Evolutionary conservation across 2,797 vertebrate species (phyloP).

Genomic region (Tinamus major): DNA sequence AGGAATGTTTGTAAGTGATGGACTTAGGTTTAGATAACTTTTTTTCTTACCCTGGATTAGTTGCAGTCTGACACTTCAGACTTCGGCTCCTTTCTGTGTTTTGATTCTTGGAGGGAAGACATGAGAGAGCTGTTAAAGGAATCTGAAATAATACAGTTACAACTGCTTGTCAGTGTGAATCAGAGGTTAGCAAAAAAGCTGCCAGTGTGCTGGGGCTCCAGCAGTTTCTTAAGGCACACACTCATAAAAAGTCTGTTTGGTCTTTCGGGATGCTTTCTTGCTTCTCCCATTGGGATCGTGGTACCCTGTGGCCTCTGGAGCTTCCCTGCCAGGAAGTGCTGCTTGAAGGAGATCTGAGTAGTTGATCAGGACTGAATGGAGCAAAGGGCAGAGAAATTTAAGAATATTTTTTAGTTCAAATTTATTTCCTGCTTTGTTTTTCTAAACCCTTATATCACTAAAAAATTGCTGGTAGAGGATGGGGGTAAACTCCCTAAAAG

Average conservation of each 20-base stretch:
- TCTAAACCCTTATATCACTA: neutral
- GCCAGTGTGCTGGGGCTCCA: neutral
- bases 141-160: neutral
- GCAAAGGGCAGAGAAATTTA: neutral
- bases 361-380: neutral
- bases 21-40: neutral
- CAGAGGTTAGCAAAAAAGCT: neutral
- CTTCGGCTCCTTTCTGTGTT: neutral
- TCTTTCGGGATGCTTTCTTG: neutral
- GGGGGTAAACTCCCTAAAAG: neutral
- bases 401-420: neutral
- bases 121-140: neutral
- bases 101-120: neutral
- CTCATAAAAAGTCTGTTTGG: neutral
- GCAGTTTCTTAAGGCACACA: neutral
- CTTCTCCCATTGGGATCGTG: neutral
- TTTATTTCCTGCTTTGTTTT: neutral
- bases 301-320: fast-evolving
- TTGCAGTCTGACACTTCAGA: neutral
- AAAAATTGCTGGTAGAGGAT: neutral
- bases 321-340: neutral
- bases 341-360: neutral
- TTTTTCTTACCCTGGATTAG: neutral
- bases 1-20: neutral
- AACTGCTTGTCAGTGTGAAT: neutral